These are phyloP conservation scores for Poecilia velifera DNA, from an alignment of 2,797 vertebrate genomes.

Conservation along the genomic window DNA sequence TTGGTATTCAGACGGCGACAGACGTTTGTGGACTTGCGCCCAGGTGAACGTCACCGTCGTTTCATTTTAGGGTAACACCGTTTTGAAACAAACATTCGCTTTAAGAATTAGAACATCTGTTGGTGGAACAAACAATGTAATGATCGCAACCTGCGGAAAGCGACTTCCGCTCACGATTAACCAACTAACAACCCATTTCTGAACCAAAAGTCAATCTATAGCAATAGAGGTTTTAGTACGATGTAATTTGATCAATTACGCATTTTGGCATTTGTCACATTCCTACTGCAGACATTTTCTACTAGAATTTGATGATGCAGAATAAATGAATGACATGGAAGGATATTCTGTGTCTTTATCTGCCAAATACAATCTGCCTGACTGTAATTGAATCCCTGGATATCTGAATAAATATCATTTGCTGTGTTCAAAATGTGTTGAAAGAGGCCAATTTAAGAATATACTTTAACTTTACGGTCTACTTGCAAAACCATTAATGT, in stretches of 20 bases:
- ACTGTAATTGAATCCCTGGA: no score
- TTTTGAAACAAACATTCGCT: neutral
- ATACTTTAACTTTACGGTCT: no score
- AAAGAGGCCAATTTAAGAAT: no score
- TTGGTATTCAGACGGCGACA: neutral
- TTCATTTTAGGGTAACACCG: neutral
- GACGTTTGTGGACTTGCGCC: neutral
- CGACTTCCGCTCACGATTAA: neutral
- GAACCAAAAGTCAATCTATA: neutral
- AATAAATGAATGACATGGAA: neutral
- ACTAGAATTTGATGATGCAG: neutral
- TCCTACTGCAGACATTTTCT: neutral
- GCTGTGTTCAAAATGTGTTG: no score
- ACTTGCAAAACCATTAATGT: no score
- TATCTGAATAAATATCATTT: no score
- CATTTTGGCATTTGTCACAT: neutral
- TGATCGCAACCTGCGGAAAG: neutral
- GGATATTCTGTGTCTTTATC: neutral
- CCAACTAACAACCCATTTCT: neutral
- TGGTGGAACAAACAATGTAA: neutral
- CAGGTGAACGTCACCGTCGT: neutral
- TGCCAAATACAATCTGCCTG: neutral
- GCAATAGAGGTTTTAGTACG: neutral
- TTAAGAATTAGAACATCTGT: neutral
- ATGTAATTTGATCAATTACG: neutral